Percentiles rank a stretch among this genome's conserved stretches.
Evolutionary conservation across 2,113 vertebrate species (phyloP).

Genomic region (human): GRCh38 chr1:56891501-56892000

Average conservation of each 20-base stretch:
- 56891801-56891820: neutral
- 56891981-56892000: neutral
- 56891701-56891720: rapidly evolving
- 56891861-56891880: neutral
- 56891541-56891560: neutral
- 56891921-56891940: neutral
- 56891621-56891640: neutral
- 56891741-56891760: neutral
- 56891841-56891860: neutral
- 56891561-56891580: neutral
- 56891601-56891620: neutral
- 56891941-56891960: neutral
- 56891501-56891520: neutral
- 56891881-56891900: neutral
- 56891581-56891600: neutral
- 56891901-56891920: neutral
- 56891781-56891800: neutral
- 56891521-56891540: neutral
- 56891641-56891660: neutral
- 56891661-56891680: neutral
- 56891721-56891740: neutral
- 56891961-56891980: neutral
- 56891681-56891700: neutral
- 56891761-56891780: neutral
- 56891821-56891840: neutral